A percentile compares a stretch with the other conserved stretches of the same genome.
phyloP scores from a whole-genome alignment of 2,113 vertebrate species.

The Origma solitaria region DNA sequence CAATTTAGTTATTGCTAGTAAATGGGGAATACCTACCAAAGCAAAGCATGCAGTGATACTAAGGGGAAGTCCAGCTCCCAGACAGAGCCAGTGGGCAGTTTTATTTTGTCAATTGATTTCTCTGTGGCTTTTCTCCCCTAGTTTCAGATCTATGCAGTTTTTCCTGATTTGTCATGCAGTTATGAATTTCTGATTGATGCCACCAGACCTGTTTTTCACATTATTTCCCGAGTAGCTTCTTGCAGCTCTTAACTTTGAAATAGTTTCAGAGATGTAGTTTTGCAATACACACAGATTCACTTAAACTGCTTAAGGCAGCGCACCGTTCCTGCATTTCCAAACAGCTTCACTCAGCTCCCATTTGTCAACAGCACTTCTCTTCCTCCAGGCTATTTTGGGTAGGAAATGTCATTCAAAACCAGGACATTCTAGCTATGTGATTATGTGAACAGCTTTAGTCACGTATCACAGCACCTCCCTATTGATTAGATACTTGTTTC shows the following conservation, averaged over 20 bases:
- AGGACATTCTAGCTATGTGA: not conserved
- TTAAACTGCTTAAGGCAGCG: conserved; percentile 12
- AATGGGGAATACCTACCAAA: not conserved
- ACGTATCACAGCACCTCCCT: not conserved
- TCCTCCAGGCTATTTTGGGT: conserved; percentile 24
- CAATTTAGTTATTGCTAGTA: not conserved
- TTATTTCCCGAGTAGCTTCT: conserved; percentile 4
- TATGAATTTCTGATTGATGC: not conserved
- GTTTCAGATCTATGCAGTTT: not conserved
- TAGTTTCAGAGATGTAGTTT: conserved; percentile 7
- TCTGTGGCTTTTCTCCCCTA: not conserved
- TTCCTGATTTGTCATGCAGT: not conserved
- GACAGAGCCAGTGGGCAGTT: not conserved
- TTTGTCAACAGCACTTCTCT: conserved; percentile 30
- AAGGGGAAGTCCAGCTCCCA: not conserved
- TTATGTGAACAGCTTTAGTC: not conserved
- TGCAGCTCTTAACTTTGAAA: conserved; percentile 12
- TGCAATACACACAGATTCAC: not conserved
- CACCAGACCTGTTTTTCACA: not conserved
- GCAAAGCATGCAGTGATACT: not conserved
- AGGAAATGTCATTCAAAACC: conserved; percentile 23
- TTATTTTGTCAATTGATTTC: not conserved
- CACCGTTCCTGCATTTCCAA: not conserved
- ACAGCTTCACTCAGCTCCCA: not conserved
- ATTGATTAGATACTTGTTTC: conserved; percentile 7